A percentile compares a stretch with the other conserved stretches of the same genome.
Evolutionary conservation across 2,888 invertebrate species (phyloP).

Genomic region (Epirrita christyi): DNA sequence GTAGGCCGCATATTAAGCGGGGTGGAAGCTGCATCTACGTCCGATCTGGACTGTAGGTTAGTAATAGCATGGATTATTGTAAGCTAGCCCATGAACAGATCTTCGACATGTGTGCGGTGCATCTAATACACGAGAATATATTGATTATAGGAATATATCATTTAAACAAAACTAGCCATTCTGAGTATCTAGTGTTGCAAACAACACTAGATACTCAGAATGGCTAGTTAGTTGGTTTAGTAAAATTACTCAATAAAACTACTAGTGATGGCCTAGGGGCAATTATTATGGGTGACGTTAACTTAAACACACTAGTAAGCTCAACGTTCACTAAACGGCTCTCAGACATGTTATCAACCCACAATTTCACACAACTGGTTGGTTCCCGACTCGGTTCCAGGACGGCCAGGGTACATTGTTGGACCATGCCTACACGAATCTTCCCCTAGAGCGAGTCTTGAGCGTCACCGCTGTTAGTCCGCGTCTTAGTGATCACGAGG

Average conservation of each 20-base stretch:
- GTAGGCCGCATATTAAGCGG: too few species aligned
- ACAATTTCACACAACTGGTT: not conserved
- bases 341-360: too few species aligned
- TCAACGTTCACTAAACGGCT: too few species aligned
- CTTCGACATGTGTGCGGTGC: not conserved
- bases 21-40: not conserved
- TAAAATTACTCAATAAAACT: not conserved
- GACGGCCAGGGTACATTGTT: not conserved
- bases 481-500: not conserved
- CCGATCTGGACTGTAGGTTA: not conserved
- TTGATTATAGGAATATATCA: not conserved
- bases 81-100: not conserved
- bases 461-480: not conserved
- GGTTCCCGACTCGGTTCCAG: not conserved
- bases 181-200: not conserved
- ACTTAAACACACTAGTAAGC: too few species aligned
- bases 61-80: not conserved
- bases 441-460: too few species aligned
- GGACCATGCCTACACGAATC: not conserved
- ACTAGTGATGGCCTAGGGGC: not conserved
- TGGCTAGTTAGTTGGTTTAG: too few species aligned
- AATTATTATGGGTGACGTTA: not conserved
- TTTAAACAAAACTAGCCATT: not conserved
- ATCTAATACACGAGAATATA: not conserved
- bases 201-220: too few species aligned